phyloP scores from a whole-genome alignment of 2,888 invertebrate species.

The Tachina fera region DNA sequence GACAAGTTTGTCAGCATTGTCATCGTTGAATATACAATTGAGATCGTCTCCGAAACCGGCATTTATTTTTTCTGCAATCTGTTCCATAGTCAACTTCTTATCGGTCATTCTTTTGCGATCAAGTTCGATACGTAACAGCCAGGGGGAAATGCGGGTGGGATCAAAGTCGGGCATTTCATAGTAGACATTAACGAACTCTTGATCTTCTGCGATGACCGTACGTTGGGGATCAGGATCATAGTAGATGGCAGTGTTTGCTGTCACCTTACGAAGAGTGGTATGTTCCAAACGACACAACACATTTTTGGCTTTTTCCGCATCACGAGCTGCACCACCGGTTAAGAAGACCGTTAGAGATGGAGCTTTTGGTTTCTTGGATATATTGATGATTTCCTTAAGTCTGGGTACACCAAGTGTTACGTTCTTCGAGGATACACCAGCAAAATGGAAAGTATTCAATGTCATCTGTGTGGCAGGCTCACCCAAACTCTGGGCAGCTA shows the following conservation, averaged over 20 bases:
- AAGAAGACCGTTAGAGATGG: slow-evolving; percentile 99
- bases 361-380: slow-evolving; percentile 99
- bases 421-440: slow-evolving; percentile 99
- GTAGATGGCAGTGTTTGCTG: slow-evolving; percentile 99
- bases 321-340: slow-evolving; percentile 98
- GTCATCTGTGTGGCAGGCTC: slow-evolving; percentile 99
- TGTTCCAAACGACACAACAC: slow-evolving; percentile 98
- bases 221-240: slow-evolving; percentile 99
- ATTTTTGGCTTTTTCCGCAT: slow-evolving; percentile 99
- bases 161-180: slow-evolving; percentile 99
- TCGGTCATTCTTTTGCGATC: slow-evolving; percentile 99
- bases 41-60: slow-evolving; percentile 99
- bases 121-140: slow-evolving; percentile 98
- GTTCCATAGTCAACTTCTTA: slow-evolving; percentile 99
- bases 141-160: slow-evolving; percentile 97
- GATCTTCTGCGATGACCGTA: slow-evolving; percentile 99
- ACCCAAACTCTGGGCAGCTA: slow-evolving; percentile 99
- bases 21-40: slow-evolving; percentile 99
- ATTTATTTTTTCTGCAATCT: slow-evolving; percentile 99
- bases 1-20: slow-evolving; percentile 99
- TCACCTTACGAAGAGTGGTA: slow-evolving; percentile 97
- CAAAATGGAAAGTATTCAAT: slow-evolving; percentile 99
- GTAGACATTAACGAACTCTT: slow-evolving; percentile 99
- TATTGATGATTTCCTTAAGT: slow-evolving; percentile 98
- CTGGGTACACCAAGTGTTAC: slow-evolving; percentile 99